Evolutionary conservation across 2,888 invertebrate species (phyloP).

Genomic region (Lasioglossum zephyrum): DNA sequence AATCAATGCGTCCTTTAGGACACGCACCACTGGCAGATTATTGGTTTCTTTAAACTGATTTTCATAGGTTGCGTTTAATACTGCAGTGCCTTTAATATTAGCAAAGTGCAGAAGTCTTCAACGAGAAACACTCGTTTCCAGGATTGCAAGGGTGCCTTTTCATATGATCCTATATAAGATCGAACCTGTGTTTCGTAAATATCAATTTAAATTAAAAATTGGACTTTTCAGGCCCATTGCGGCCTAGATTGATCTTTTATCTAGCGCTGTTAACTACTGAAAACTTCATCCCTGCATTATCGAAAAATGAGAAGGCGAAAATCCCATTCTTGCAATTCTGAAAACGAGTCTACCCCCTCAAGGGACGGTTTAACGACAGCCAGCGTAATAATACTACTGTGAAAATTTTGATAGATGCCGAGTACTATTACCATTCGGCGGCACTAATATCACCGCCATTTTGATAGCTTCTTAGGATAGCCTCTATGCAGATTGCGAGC

Average conservation of each 20-base stretch:
- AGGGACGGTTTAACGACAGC: neutral
- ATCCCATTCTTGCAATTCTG: no score
- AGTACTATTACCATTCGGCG: neutral
- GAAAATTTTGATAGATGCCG: neutral
- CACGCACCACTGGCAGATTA: neutral
- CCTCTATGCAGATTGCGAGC: neutral
- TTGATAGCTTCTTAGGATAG: neutral
- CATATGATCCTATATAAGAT: no score
- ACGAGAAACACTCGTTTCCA: no score
- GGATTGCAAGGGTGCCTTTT: no score
- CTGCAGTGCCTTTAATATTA: neutral
- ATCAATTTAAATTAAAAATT: no score
- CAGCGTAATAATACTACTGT: neutral
- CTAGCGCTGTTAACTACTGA: no score
- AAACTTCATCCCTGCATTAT: no score
- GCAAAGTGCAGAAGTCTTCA: neutral
- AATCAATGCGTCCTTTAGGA: neutral
- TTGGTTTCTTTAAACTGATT: neutral
- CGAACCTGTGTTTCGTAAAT: no score
- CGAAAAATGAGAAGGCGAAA: no score
- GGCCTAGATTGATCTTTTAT: no score
- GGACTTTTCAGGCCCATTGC: no score
- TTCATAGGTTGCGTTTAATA: neutral
- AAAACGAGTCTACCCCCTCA: no score
- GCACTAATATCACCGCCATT: neutral